phyloP scores from a whole-genome alignment of 2,797 vertebrate genomes.

The Philypnodon macrostomus region DNA sequence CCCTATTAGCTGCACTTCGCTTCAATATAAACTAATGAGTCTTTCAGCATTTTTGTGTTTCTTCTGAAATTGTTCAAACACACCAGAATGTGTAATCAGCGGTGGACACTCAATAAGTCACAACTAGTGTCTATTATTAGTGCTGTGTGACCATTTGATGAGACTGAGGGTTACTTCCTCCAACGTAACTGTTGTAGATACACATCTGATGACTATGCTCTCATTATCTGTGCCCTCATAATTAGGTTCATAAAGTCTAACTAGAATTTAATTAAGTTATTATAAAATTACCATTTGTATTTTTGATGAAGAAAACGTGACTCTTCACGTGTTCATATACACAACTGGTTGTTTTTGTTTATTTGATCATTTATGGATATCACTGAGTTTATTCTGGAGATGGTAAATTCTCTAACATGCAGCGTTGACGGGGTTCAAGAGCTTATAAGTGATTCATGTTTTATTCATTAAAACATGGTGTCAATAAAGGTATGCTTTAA shows the following conservation, averaged over 20 bases:
- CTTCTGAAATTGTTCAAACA: slow-evolving; percentile 33
- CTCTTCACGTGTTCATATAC: background rate
- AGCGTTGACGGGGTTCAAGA: no score
- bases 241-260: slow-evolving; percentile 40
- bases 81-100: slow-evolving; percentile 54
- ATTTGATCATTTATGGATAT: no score
- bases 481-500: no score
- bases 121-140: slow-evolving; percentile 28
- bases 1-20: slow-evolving; percentile 19
- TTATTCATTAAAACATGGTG: no score
- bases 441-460: no score
- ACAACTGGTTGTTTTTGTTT: background rate
- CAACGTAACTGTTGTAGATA: slow-evolving; percentile 35
- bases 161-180: slow-evolving; percentile 28
- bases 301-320: background rate
- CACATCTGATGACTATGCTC: slow-evolving; percentile 42
- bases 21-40: slow-evolving; percentile 62
- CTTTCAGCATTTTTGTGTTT: slow-evolving; percentile 52
- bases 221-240: slow-evolving; percentile 40
- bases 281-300: background rate
- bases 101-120: slow-evolving; percentile 32
- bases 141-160: slow-evolving; percentile 22
- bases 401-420: no score
- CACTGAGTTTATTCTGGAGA: no score
- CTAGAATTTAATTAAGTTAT: slow-evolving; percentile 23